Evolutionary conservation across 2,797 vertebrate genomes (phyloP).

Genomic region (Bovichtus variegatus): DNA sequence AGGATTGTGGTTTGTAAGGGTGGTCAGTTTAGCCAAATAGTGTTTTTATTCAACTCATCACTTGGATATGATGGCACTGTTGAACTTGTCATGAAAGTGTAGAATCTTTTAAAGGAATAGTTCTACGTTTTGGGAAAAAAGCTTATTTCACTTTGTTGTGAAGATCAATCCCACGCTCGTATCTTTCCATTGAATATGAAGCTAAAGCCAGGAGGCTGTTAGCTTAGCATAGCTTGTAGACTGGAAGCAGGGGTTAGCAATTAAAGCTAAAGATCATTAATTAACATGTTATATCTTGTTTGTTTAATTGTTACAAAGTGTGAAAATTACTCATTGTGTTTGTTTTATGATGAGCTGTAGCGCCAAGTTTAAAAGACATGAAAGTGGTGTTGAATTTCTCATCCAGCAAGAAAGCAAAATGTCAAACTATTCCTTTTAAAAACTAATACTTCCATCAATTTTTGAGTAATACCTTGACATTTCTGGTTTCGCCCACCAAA

Average conservation of each 20-base stretch:
- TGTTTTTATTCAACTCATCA: background rate
- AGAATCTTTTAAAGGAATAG: background rate
- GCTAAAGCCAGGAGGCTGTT: background rate
- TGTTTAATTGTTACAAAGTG: background rate
- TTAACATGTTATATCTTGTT: background rate
- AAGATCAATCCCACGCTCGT: too few species aligned
- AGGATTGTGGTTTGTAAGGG: constrained; percentile 17
- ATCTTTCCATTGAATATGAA: background rate
- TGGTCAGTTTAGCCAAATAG: background rate
- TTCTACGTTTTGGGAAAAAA: too few species aligned
- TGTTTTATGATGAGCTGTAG: background rate
- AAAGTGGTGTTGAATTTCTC: background rate
- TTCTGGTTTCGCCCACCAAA: background rate
- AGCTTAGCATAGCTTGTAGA: background rate
- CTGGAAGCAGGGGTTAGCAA: background rate
- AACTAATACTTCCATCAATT: too few species aligned
- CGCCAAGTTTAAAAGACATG: background rate
- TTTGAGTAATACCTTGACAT: too few species aligned
- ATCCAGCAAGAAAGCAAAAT: background rate
- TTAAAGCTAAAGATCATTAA: background rate
- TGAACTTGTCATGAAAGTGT: background rate
- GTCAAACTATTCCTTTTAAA: background rate
- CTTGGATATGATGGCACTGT: background rate
- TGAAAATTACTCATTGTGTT: too few species aligned
- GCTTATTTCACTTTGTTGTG: too few species aligned